Conservation (phyloP, 1,140 invertebrate species). For the Rhizoglyphus robini region DNA sequence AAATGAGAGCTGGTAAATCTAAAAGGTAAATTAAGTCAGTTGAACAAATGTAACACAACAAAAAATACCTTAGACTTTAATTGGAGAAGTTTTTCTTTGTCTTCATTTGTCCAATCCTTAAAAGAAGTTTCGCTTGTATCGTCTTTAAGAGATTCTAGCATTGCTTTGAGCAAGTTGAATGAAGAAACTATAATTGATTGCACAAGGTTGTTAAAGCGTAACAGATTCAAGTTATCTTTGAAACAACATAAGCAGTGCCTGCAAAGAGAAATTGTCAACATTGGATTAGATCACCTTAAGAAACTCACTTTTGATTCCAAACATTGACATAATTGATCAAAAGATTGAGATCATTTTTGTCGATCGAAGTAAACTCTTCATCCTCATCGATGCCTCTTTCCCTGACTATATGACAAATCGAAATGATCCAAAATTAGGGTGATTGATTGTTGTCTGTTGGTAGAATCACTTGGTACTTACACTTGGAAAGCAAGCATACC, state of each 20-base stretch:
- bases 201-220: slow-evolving; percentile 67
- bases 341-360: slow-evolving; percentile 16
- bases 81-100: slow-evolving; percentile 59
- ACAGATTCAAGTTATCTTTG: slow-evolving; percentile 73
- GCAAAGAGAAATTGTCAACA: slow-evolving; percentile 24
- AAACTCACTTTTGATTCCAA: slow-evolving; percentile 18
- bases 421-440: background rate
- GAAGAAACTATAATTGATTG: slow-evolving; percentile 54
- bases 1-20: slow-evolving; percentile 53
- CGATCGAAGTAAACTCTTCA: slow-evolving; percentile 20
- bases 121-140: slow-evolving; percentile 18
- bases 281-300: background rate
- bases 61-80: slow-evolving; percentile 62
- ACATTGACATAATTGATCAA: slow-evolving; percentile 15
- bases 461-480: slow-evolving; percentile 30
- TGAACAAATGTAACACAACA: background rate
- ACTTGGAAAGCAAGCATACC: slow-evolving; percentile 31
- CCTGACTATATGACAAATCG: background rate
- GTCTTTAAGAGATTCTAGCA: slow-evolving; percentile 15
- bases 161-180: slow-evolving; percentile 30
- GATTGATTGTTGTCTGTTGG: background rate
- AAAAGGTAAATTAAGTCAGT: background rate
- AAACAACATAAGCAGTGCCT: slow-evolving; percentile 84
- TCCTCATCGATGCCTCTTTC: background rate
- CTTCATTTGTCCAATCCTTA: slow-evolving; percentile 49